Conservation (phyloP, 2,888 invertebrate species). For the Agrotis clavis region DNA sequence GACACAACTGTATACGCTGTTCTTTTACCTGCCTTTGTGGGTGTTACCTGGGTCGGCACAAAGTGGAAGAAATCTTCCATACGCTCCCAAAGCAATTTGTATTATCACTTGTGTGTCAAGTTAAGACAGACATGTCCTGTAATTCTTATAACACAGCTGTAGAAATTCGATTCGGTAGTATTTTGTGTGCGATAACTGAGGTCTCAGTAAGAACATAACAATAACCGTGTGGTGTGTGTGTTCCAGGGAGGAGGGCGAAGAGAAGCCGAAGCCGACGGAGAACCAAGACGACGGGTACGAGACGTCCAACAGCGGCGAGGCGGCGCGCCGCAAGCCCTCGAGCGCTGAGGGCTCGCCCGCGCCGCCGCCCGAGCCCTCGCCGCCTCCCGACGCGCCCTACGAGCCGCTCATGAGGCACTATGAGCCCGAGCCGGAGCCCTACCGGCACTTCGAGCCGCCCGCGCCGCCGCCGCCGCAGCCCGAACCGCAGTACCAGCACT, state of each 20-base stretch:
- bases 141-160: neutral
- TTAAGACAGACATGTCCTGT: neutral
- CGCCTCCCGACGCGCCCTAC: slow-evolving; percentile 76
- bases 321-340: slow-evolving; percentile 87
- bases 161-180: neutral
- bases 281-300: slow-evolving; percentile 97
- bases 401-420: slow-evolving; percentile 78
- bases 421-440: slow-evolving; percentile 76
- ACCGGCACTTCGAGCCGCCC: slow-evolving; percentile 78
- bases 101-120: neutral
- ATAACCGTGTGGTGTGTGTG: slow-evolving; percentile 34
- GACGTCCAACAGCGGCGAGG: slow-evolving; percentile 94
- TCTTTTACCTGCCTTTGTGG: slow-evolving; percentile 17
- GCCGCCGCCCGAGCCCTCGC: slow-evolving; percentile 78
- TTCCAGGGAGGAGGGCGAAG: slow-evolving; percentile 88
- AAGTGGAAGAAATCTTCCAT: neutral
- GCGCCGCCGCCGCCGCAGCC: slow-evolving; percentile 73
- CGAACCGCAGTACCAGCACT: slow-evolving; percentile 82
- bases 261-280: slow-evolving; percentile 92
- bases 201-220: neutral
- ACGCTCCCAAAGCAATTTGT: slow-evolving; percentile 6
- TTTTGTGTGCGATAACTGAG: neutral
- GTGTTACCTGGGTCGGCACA: neutral
- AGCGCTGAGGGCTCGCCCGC: slow-evolving; percentile 80
- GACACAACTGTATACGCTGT: neutral